Base-by-base conservation (phyloP, 2,888 invertebrate genomes). In the Palloptera scutellata region DNA sequence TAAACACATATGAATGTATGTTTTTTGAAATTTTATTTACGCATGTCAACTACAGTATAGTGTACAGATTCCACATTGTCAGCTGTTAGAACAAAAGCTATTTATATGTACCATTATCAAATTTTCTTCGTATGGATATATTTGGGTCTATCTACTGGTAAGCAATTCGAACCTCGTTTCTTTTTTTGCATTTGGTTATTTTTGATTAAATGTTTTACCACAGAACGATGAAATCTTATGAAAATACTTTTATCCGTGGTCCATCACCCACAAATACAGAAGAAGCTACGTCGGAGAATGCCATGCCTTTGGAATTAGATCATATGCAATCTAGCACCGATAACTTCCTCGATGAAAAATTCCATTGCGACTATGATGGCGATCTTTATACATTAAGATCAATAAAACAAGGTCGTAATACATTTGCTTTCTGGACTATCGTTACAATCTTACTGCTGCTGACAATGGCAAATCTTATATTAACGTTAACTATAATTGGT, bases 401-500 rank as follows among this genome's bases (percentile, higher is more conserved):
- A 17, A 45, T 67, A 9, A 74, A 71, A 12, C 76, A 79, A 60
- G 79, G 77, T 30, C 77, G 83, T n/a, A 84, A 85, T 41, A 81
- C 91, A 0, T 90, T 92, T 75, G 91, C 90, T 0, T 91, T 95
- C 78, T 95, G 95, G 95, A 91, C 91, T 0, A 86, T 94, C 12
- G 90, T 94, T 43, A 87, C 88, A 57, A 84, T 93, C 48, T 83
- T 93, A 9, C 88, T 92, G 64, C 84, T 93, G 9, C 83, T 95
- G 19, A 92, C 93, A 0, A 87, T 93, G 53, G 93, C 93, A 12
- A 95, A 95, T 86, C 87, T 95, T 61, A 86, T 93, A 51, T 85
- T 95, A 2, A 95, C 94, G 0, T 88, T 94, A 52, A 91, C 92
- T 0, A 92, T 96, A 63, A 88, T 95, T 66, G 91, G 92, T 9